These are phyloP conservation scores for Sparidentex hasta DNA, from an alignment of 2,797 vertebrate genomes.

Conservation along the genomic window DNA sequence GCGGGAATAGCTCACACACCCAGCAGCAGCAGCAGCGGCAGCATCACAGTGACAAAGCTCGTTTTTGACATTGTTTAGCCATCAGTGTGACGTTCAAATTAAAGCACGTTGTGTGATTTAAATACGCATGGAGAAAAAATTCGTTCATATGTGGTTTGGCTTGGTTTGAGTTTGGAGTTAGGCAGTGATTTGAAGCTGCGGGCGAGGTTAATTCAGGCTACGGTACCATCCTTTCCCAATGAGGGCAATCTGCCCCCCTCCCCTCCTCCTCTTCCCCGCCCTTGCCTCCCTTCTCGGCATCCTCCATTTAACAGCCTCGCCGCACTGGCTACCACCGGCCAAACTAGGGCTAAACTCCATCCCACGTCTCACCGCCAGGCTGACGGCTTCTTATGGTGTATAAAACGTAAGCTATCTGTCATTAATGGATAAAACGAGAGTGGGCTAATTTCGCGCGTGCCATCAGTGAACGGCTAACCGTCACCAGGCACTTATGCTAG, in stretches of 20 bases:
- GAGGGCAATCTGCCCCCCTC: conserved; percentile 34
- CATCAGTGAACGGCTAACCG: not conserved
- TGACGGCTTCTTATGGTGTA: conserved; percentile 3
- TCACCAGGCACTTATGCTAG: not conserved
- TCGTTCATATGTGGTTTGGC: not conserved
- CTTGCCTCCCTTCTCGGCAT: conserved; percentile 52
- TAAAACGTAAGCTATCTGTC: conserved; percentile 21
- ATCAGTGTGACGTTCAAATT: not conserved
- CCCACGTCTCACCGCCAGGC: not conserved
- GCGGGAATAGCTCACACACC: not conserved
- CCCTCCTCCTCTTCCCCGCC: conserved; percentile 28
- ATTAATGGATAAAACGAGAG: not conserved
- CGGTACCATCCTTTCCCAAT: conserved; percentile 45
- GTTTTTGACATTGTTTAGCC: conserved; percentile 4
- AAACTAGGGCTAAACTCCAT: conserved; percentile 32
- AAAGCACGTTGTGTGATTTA: not conserved
- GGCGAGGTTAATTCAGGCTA: conserved; percentile 51
- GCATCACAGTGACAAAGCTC: not conserved
- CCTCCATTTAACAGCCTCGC: conserved; percentile 34
- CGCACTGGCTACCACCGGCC: conserved; percentile 47
- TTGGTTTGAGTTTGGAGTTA: not conserved
- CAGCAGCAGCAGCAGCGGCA: conserved; percentile 1
- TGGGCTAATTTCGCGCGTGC: not conserved
- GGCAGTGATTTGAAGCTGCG: not conserved
- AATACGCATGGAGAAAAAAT: not conserved